Evolutionary conservation across 2,888 invertebrate genomes (phyloP).

Genomic region (Oscheius sp.): DNA sequence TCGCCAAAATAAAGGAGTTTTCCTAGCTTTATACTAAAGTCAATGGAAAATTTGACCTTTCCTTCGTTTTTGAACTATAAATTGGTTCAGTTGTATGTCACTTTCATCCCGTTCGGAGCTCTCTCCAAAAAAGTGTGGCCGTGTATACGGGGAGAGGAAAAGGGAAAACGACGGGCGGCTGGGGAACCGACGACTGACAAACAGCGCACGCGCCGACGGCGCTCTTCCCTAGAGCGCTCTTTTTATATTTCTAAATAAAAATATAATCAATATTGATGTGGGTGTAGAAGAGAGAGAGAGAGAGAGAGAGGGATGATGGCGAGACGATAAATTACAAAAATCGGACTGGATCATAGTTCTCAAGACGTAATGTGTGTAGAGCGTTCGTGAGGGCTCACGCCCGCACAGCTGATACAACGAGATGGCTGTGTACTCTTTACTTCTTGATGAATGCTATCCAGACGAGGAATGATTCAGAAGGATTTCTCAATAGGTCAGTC

Average conservation of each 20-base stretch:
- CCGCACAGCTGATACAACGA: slow-evolving; percentile 23
- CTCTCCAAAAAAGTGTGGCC: neutral
- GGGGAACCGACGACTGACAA: neutral
- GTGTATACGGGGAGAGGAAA: neutral
- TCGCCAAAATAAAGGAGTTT: too few relatives aligned
- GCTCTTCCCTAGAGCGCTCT: too few relatives aligned
- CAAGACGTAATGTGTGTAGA: neutral
- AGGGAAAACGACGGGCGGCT: neutral
- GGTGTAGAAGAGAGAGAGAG: neutral
- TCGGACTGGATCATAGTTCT: too few relatives aligned
- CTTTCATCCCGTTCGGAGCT: neutral
- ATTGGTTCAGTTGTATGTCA: neutral
- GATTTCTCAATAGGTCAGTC: too few relatives aligned
- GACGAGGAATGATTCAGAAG: too few relatives aligned
- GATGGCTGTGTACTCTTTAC: too few relatives aligned
- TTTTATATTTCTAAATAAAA: too few relatives aligned
- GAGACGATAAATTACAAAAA: too few relatives aligned
- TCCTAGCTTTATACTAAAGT: neutral
- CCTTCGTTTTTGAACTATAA: too few relatives aligned
- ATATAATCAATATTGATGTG: too few relatives aligned
- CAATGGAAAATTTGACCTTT: neutral
- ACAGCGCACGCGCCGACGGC: slow-evolving; percentile 4
- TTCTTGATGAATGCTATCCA: too few relatives aligned
- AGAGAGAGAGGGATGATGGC: too few relatives aligned
- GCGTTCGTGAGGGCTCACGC: slow-evolving; percentile 22